Evolutionary conservation across 2,797 vertebrate genomes (phyloP).

Genomic region (Sebastes matsubarae): DNA sequence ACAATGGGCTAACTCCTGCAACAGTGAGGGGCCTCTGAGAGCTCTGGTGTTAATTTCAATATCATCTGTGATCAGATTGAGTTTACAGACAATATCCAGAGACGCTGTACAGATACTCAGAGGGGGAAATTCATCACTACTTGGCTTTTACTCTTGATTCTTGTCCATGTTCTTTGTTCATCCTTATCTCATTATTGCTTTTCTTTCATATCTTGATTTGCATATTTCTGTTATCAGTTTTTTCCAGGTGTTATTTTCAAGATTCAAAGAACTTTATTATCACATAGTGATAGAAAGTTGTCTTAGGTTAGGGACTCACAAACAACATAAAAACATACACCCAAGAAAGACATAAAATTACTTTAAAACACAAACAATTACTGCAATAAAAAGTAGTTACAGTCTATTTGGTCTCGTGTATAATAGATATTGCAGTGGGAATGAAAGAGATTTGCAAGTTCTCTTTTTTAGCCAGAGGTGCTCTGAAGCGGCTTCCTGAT

Average conservation of each 20-base stretch:
- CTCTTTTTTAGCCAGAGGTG: too few relatives aligned
- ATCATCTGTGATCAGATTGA: conserved; percentile 9
- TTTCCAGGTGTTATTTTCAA: not conserved
- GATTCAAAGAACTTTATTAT: not conserved
- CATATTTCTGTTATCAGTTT: not conserved
- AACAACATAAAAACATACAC: not conserved
- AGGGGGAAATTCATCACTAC: not conserved
- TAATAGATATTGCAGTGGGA: too few relatives aligned
- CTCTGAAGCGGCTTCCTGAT: too few relatives aligned
- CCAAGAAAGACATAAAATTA: too few relatives aligned
- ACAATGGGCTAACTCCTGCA: conserved; percentile 1
- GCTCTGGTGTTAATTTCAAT: not conserved
- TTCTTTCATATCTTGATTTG: not conserved
- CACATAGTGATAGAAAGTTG: not conserved
- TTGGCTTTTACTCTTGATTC: not conserved
- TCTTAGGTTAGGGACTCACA: not conserved
- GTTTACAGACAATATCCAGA: not conserved
- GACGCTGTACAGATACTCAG: not conserved
- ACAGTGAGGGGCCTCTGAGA: not conserved
- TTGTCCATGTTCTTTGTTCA: not conserved
- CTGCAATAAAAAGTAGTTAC: too few relatives aligned
- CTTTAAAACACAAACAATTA: too few relatives aligned
- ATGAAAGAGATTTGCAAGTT: too few relatives aligned
- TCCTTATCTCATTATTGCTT: not conserved
- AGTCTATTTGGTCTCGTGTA: too few relatives aligned